Evolutionary conservation across 1,140 invertebrate genomes (phyloP), one percentile per base, ranked within the genome.

Genomic region (Macrocentrus cingulum): DNA sequence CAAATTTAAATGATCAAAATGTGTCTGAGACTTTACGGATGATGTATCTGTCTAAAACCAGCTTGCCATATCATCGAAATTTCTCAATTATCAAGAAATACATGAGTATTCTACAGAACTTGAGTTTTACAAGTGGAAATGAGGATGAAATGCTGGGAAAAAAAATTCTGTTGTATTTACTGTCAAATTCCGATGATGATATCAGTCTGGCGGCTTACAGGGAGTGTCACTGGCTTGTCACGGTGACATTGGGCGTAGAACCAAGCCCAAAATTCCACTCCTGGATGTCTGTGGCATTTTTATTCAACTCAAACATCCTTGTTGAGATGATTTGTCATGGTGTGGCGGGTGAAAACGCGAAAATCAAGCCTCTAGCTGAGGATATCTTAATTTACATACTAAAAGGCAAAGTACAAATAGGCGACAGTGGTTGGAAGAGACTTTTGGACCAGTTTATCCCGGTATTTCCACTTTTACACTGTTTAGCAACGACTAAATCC

Each of bases 281-380:
- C 6, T 79, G 75, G 63, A 69, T 70, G 48, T 74, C 74, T 60
- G 59, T 83, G 25, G 53, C 66, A 20, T 83, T 87, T 68, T 64
- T 88, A 18, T 76, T 84, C 37, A 76, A 84, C 58, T 66, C 81
- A 1, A 72, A 71, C 49, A 73, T 88, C 32, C 64, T 88, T 15
- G 83, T 75, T n/a, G 85, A 88, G 75, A 85, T 88, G 50, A 82
- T 85, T 60, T 82, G 80, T 66, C 81, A 85, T 63, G 86, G 86
- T 42, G 61, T 84, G 5, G 80, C 71, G 7, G 80, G 79, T 32
- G 74, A 80, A 11, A 68, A 80, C 56, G 50, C 65, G 37, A 65
- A 85, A 84, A 78, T 86, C 34, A 76, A 75, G 62, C 70, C 66
- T n/a, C 76, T 80, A 56, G 77, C 85, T 1, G 80, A 82, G 65